Evolutionary conservation across 2,888 invertebrate genomes (phyloP), one percentile per base, ranked within the genome.

Genomic region (Omphaloscelis lunosa): DNA sequence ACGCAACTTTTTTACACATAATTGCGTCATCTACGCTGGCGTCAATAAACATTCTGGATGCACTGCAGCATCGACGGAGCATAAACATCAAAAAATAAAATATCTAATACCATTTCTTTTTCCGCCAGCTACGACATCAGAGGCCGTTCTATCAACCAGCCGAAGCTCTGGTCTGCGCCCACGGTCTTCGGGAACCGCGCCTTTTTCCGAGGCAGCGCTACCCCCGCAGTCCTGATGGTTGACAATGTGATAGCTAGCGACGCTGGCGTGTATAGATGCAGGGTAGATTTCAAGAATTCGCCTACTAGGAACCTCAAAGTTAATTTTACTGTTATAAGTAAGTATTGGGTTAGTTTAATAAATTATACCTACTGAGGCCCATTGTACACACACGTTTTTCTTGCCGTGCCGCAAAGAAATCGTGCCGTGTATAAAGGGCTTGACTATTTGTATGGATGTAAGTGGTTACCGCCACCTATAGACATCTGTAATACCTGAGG

Each of bases 281-380:
- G 99, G 84, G 99, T 99, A 63, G 99, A 99, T 96, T 99, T 99
- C 97, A 98, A 98, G 93, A 98, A 98, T 93, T 98, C 98, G 29
- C 99, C 99, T 5, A 99, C 99, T 45, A 97, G 98, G 89, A 99
- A 99, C 95, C 97, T 98, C 90, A 98, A 98, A 97, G 98, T 99
- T 95, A 98, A 98, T 96, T 97, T 99, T 92, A 98, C 98, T 91
- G 98, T 99, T 91, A 98, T 99, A 95, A 98, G 99, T 99, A 97
- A 98, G 99, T 98, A 88, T 74, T 61, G 6, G 0, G 4, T 20
- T 61, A 34, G 4, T 29, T 59, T 9, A 3, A 29, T 29, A 7
- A 58, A 58, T 58, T 27, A 7, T 27, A 58, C 12, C 6, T 27
- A 56, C 27, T 34, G 4, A 4, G 34, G 34, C 4, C 34, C 5